phyloP scores from a whole-genome alignment of 2,797 vertebrate species.

The Eleutherodactylus coqui region DNA sequence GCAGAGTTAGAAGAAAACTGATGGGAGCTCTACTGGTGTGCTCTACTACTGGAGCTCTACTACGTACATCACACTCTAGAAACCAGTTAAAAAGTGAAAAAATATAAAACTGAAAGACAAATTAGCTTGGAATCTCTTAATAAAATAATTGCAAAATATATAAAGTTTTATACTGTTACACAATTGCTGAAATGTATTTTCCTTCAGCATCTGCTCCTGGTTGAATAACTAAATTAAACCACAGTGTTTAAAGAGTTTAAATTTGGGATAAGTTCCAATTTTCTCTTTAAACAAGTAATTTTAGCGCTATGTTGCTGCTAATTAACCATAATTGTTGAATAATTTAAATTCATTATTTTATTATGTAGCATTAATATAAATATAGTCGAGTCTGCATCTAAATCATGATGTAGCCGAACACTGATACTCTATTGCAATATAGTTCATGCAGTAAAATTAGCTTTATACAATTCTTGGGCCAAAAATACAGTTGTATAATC shows the following conservation, averaged over 20 bases:
- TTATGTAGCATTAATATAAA: slow-evolving; percentile 11
- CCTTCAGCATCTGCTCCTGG: slow-evolving; percentile 17
- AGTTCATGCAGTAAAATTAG: not conserved
- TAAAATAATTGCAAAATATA: not conserved
- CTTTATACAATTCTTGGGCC: not conserved
- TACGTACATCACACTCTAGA: too few species aligned
- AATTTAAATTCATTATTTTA: slow-evolving; percentile 23
- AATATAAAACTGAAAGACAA: too few species aligned
- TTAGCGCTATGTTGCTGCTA: not conserved
- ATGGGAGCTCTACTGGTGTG: too few species aligned
- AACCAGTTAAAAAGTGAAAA: not conserved
- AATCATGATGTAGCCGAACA: not conserved
- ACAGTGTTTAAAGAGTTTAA: slow-evolving; percentile 18
- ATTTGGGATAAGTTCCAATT: slow-evolving; percentile 36
- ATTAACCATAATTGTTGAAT: slow-evolving; percentile 23
- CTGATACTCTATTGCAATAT: not conserved
- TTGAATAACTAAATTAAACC: slow-evolving; percentile 7
- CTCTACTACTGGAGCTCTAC: too few species aligned
- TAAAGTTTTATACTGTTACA: not conserved
- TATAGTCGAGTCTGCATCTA: not conserved
- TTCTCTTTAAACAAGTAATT: slow-evolving; percentile 15
- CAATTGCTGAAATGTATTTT: not conserved
- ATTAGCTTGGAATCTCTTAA: not conserved
- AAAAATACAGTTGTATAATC: not conserved
- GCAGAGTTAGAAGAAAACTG: too few species aligned